Evolutionary conservation across 2,113 vertebrate species (phyloP).

Genomic region (Eulemur macaco): DNA sequence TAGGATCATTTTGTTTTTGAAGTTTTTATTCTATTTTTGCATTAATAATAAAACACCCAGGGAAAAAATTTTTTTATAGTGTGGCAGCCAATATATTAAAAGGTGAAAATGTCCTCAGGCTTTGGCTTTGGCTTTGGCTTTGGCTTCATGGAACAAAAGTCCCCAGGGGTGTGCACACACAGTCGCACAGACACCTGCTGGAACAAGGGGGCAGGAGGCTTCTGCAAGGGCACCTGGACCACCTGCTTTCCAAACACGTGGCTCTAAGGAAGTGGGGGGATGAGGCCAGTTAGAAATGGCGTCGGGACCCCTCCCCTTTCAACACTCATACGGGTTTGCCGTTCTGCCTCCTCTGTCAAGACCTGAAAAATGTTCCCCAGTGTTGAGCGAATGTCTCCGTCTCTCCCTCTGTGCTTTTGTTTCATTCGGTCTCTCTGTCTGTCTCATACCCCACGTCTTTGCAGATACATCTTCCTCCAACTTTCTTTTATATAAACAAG

Average conservation of each 20-base stretch:
- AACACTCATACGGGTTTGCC: rapidly evolving
- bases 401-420: neutral
- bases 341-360: neutral
- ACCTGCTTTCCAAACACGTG: neutral
- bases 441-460: neutral
- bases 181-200: neutral
- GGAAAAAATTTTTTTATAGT: too few relatives aligned
- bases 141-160: neutral
- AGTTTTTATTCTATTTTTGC: too few relatives aligned
- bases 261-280: neutral
- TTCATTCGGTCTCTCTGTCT: rapidly evolving
- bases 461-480: neutral
- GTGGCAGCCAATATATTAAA: too few relatives aligned
- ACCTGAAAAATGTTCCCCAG: rapidly evolving
- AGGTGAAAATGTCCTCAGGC: neutral
- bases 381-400: neutral
- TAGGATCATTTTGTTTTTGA: too few relatives aligned
- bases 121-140: neutral
- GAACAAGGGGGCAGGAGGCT: too few relatives aligned
- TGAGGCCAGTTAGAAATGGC: rapidly evolving
- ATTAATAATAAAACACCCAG: too few relatives aligned
- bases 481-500: neutral
- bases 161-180: rapidly evolving
- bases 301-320: rapidly evolving
- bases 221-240: neutral